Evolutionary conservation across 2,888 invertebrate species (phyloP).

Genomic region (Drosophila nr. perissopoda): DNA sequence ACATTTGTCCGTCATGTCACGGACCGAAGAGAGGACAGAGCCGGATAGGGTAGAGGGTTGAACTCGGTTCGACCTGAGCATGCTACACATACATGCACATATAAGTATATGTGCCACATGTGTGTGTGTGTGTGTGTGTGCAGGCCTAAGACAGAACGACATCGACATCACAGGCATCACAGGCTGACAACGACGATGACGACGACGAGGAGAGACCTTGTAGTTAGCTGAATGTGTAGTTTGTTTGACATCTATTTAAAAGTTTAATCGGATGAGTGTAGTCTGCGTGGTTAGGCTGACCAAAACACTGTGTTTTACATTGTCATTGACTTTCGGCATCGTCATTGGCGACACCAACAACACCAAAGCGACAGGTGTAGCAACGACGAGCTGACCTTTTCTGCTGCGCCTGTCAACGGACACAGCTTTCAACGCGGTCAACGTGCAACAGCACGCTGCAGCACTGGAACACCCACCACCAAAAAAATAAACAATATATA

Average conservation of each 20-base stretch:
- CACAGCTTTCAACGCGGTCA: constrained; percentile 21
- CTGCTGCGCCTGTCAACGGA: constrained; percentile 16
- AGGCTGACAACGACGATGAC: constrained; percentile 15
- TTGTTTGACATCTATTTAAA: constrained; percentile 82
- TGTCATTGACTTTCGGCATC: constrained; percentile 74
- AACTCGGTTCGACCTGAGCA: constrained; percentile 48
- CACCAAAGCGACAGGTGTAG: constrained; percentile 63
- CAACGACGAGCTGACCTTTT: constrained; percentile 9
- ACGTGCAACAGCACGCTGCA: constrained; percentile 5
- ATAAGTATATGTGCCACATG: constrained; percentile 1
- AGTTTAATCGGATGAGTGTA: constrained; percentile 82
- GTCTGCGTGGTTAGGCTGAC: constrained; percentile 81
- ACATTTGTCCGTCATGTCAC: constrained; percentile 76
- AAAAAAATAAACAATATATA: not conserved
- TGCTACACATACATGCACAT: constrained; percentile 19
- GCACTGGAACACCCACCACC: constrained; percentile 8
- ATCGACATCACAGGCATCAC: constrained; percentile 19
- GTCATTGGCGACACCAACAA: constrained; percentile 40
- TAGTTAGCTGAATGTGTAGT: constrained; percentile 77
- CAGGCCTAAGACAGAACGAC: constrained; percentile 72
- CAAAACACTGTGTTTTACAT: constrained; percentile 75
- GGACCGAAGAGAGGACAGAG: constrained; percentile 36
- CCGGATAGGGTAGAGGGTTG: constrained; percentile 55
- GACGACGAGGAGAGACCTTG: constrained; percentile 62
- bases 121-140: constrained; percentile 24